Evolutionary conservation across 2,113 vertebrate species (phyloP).

Genomic region (Gobius niger): DNA sequence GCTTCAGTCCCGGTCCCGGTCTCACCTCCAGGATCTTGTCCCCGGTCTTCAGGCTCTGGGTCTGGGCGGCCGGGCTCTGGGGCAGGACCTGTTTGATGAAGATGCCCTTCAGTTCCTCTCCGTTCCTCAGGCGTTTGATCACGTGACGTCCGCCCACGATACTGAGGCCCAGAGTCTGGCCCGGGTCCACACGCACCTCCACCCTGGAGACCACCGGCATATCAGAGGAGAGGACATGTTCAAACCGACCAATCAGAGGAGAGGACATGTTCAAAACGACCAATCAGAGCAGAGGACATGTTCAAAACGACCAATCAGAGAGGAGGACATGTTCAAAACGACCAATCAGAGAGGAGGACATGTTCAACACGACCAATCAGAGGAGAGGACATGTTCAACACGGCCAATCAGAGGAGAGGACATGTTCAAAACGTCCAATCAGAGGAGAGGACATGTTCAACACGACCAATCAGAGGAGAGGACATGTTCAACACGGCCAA

Average conservation of each 20-base stretch:
- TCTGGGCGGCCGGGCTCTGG: constrained; percentile 88
- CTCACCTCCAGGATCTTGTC: constrained; percentile 97
- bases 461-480: no score
- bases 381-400: no score
- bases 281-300: no score
- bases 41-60: constrained; percentile 87
- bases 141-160: constrained; percentile 93
- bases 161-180: constrained; percentile 91
- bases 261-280: no score
- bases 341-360: no score
- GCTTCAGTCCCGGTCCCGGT: not conserved
- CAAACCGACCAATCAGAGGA: not conserved
- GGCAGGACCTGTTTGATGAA: constrained; percentile 96
- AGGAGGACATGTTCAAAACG: no score
- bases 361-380: no score
- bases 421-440: no score
- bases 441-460: no score
- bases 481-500: no score
- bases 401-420: no score
- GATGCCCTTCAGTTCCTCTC: constrained; percentile 96
- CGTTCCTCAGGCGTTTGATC: constrained; percentile 94
- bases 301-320: no score
- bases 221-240: not conserved
- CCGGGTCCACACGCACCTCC: constrained; percentile 86
- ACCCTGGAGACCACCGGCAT: constrained; percentile 71